Conservation (phyloP, 2,113 vertebrate species). For the Phodopus roborovskii region DNA sequence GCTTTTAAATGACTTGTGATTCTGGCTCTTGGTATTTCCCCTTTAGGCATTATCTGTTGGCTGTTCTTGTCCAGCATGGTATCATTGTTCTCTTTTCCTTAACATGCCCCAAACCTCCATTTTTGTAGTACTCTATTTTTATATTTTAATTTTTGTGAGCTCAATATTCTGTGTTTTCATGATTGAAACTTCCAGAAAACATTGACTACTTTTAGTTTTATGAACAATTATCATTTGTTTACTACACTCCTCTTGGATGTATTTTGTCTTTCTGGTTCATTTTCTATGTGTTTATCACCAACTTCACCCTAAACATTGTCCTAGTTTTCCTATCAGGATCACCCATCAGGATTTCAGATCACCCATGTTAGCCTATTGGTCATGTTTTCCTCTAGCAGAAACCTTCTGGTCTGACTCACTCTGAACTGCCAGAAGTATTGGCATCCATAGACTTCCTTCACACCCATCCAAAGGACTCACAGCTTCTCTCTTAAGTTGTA, state of each 20-base stretch:
- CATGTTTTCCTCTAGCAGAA: not conserved
- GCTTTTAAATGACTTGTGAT: not conserved
- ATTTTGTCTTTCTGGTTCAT: not conserved
- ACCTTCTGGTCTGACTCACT: not conserved
- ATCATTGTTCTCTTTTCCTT: not conserved
- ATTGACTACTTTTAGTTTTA: not conserved
- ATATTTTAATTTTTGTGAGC: not conserved
- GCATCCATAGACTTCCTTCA: not conserved
- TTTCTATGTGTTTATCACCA: not conserved
- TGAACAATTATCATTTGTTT: not conserved
- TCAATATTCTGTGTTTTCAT: not conserved
- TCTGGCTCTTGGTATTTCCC: not conserved
- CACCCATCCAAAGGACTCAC: not conserved
- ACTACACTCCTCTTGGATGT: not conserved
- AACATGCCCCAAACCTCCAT: not conserved
- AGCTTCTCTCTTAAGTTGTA: not conserved
- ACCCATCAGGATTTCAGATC: not conserved
- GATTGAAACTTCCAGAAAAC: not conserved
- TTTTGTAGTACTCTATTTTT: not conserved
- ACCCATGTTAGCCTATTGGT: fast-evolving
- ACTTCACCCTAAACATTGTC: too few relatives aligned
- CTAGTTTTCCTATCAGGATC: not conserved
- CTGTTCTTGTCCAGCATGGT: not conserved
- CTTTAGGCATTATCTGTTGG: not conserved
- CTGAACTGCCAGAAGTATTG: not conserved